Conservation (phyloP, 2,888 invertebrate species). For the Melanostoma mellinum region DNA sequence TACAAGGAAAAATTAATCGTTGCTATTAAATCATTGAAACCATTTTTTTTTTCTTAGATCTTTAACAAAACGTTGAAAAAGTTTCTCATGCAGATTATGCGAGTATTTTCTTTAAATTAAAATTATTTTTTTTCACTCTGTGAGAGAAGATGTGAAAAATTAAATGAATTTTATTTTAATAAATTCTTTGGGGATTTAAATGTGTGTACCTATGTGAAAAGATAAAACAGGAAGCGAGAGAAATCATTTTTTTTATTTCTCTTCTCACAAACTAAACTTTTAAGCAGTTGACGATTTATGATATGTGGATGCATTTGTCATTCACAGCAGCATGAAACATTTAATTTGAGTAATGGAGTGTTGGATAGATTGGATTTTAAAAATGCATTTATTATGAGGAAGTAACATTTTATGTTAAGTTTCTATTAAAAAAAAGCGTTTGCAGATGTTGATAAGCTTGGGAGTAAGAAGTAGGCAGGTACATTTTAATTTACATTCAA, state of each 20-base stretch:
- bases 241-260: constrained; percentile 10
- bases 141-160: neutral
- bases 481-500: too few relatives aligned
- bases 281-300: constrained; percentile 7
- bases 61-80: constrained; percentile 7
- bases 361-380: neutral
- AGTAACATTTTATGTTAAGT: too few relatives aligned
- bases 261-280: neutral
- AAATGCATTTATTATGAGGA: too few relatives aligned
- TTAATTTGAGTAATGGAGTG: constrained; percentile 26
- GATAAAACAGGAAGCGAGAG: constrained; percentile 18
- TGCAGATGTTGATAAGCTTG: too few relatives aligned
- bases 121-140: neutral
- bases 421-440: too few relatives aligned
- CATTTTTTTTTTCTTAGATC: neutral
- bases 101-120: neutral
- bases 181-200: constrained; percentile 16
- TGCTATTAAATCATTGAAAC: constrained; percentile 28
- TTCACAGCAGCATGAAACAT: neutral
- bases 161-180: constrained; percentile 20
- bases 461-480: too few relatives aligned
- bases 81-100: constrained; percentile 6
- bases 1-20: constrained; percentile 21
- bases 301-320: constrained; percentile 12
- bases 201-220: constrained; percentile 2